Base-by-base conservation (phyloP, 1,140 invertebrate genomes). In the Drosophila sulfurigaster region DNA sequence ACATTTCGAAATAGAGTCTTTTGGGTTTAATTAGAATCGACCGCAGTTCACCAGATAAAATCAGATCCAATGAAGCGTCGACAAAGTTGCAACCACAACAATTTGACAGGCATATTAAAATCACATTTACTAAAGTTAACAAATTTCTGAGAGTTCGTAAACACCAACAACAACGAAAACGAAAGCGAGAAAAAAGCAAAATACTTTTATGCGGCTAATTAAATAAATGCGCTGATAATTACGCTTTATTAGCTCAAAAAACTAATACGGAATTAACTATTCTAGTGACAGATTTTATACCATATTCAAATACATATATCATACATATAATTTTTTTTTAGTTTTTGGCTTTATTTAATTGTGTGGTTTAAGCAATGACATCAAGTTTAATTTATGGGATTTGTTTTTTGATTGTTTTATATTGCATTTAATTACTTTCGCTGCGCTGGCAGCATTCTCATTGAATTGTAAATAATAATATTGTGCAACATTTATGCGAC, bases 181-280 rank as follows among this genome's bases (percentile, higher is more conserved):
- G 20, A 25, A 25, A 25, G 20, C 20, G 20, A 25, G 3, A 56
- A 48, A 30, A 56, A 54, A 43, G 7, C 28, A 41, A 65, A 25
- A 20, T 69, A 85, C 69, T 86, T 78, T 81, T 78, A 68, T 82
- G 75, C 64, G 82, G 79, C 82, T 86, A 86, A 86, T 86, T 86
- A 87, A 86, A 86, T 86, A 86, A 86, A 87, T 87, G 75, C 72
- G 76, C 59, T 60, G 82, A 77, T 86, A 86, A 86, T 86, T 88
- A 77, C 79, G 79, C 83, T 79, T 87, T 86, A 86, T 87, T 86
- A 87, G 82, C 79, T 86, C 71, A 86, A 74, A 79, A 64, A 87
- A 82, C 82, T 86, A 87, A 86, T 87, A 70, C 77, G 82, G 83
- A 78, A 86, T 86, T 87, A 82, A 86, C 82, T 68, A 85, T 85